Evolutionary conservation across 2,113 vertebrate species (phyloP).

Genomic region (Motacilla alba): DNA sequence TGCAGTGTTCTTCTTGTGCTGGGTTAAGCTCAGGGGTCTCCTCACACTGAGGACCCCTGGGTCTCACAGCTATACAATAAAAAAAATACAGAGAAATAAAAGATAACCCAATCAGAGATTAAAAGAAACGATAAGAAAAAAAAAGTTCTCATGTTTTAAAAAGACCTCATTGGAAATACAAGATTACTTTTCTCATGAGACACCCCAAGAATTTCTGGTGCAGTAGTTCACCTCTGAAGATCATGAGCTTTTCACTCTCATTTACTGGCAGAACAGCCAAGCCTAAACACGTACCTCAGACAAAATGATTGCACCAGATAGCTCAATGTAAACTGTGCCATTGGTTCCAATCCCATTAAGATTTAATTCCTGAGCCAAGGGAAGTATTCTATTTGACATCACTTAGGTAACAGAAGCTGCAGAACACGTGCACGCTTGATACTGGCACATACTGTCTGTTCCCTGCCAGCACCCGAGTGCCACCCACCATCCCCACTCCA

Average conservation of each 20-base stretch:
- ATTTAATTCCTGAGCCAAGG: background rate
- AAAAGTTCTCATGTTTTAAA: background rate
- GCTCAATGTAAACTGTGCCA: background rate
- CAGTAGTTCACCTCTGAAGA: background rate
- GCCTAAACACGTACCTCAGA: background rate
- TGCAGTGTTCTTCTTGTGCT: fast-evolving
- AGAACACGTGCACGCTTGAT: background rate
- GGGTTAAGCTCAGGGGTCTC: background rate
- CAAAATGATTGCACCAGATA: background rate
- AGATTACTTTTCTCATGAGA: background rate
- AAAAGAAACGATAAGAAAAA: background rate
- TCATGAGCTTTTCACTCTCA: background rate
- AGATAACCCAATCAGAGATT: background rate
- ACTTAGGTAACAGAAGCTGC: background rate
- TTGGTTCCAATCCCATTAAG: background rate
- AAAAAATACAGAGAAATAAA: background rate
- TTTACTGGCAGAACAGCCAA: background rate
- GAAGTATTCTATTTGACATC: background rate
- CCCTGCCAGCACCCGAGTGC: background rate
- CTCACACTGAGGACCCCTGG: background rate
- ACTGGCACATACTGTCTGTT: background rate
- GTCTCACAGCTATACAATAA: background rate
- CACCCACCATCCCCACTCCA: background rate
- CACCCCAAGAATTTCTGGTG: background rate
- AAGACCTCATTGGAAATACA: background rate